Evolutionary conservation across 2,113 vertebrate species (phyloP).

Genomic region (Megaceryle maxima): DNA sequence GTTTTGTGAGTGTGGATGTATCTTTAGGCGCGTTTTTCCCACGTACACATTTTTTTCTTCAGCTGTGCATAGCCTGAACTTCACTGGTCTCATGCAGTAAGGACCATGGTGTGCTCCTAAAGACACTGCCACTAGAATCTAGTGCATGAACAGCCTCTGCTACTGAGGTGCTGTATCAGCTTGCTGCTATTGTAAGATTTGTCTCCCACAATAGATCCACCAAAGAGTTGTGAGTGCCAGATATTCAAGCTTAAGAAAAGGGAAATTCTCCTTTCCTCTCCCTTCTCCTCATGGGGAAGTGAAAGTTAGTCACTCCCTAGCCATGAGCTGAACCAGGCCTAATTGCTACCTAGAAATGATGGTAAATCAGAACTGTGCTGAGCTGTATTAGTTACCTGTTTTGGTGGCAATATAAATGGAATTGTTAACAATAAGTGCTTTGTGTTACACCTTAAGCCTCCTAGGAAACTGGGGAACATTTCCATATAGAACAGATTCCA

Average conservation of each 20-base stretch:
- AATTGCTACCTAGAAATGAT: not conserved
- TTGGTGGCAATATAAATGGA: not conserved
- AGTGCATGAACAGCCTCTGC: not conserved
- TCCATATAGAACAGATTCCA: not conserved
- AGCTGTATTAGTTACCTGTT: not conserved
- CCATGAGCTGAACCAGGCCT: not conserved
- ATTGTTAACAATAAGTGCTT: not conserved
- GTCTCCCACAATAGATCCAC: not conserved
- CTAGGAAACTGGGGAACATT: not conserved
- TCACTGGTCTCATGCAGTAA: not conserved
- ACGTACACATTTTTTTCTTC: rapidly evolving
- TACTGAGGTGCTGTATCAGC: not conserved
- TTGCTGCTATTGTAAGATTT: too few species aligned
- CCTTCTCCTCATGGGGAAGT: not conserved
- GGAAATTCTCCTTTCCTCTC: constrained; percentile 16
- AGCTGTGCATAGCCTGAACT: not conserved
- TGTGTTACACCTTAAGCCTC: not conserved
- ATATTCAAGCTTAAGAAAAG: not conserved
- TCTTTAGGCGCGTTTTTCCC: not conserved
- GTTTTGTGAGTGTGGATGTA: not conserved
- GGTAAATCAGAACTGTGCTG: not conserved
- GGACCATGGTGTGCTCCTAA: not conserved
- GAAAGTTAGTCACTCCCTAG: not conserved
- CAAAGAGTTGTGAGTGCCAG: not conserved
- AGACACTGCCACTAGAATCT: not conserved